Evolutionary conservation across 2,888 invertebrate genomes (phyloP).

Genomic region (Aspidapion aeneum): DNA sequence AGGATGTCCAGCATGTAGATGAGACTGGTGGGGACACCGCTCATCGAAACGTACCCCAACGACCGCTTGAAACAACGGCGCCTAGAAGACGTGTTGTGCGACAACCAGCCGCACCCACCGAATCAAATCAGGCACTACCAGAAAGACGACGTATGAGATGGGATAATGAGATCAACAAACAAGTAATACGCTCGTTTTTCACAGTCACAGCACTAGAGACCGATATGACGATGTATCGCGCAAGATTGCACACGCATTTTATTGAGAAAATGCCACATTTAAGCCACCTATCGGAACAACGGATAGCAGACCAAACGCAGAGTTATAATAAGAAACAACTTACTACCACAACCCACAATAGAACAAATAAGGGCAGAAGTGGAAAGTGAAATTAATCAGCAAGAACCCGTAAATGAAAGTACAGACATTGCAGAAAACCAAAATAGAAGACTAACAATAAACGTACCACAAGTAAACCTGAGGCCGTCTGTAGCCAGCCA

Average conservation of each 20-base stretch:
- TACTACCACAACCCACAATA: neutral
- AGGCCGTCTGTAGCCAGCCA: no score
- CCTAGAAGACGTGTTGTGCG: neutral
- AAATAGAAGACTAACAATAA: neutral
- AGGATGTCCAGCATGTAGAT: neutral
- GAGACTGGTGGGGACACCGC: neutral
- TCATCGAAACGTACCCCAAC: neutral
- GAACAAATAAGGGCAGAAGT: neutral
- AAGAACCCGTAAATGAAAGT: neutral
- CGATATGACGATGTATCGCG: neutral
- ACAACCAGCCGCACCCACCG: neutral
- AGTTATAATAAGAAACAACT: neutral
- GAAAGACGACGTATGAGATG: neutral
- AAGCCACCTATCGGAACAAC: neutral
- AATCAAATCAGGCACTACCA: neutral
- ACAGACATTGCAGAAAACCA: neutral
- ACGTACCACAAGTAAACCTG: no score
- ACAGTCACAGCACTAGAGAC: neutral
- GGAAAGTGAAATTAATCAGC: neutral
- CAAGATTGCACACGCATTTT: neutral
- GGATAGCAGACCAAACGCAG: neutral
- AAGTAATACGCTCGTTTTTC: neutral
- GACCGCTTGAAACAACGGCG: neutral
- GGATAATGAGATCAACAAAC: neutral
- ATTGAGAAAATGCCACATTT: neutral